Base-by-base conservation (phyloP, 1,140 invertebrate genomes). In the Panagrolaimus sp. region DNA sequence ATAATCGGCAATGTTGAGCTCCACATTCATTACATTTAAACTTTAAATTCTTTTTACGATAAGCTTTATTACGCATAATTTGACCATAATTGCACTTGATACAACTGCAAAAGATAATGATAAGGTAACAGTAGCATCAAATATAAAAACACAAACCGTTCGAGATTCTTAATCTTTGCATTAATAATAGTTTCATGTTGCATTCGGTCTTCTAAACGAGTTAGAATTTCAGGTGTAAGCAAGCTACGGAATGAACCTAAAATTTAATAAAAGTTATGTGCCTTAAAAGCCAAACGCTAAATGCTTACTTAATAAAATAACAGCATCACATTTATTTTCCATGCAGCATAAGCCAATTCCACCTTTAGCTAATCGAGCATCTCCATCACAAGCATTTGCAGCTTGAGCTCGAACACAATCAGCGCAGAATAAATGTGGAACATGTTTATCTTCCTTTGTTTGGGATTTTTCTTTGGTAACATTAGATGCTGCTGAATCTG, bases 111-210 rank as follows among this genome's bases (percentile, higher is more conserved):
- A 58, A 12, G 12, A 21, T 24, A 21, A 21, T n/a, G 17, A 21
- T n/a, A 26, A 58, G 8, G 5, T 28, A 24, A 12, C 5, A 6
- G 28, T n/a, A n/a, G n/a, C n/a, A n/a, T n/a, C 17, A 58, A 26
- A 58, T 38, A 38, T 38, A 58, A 58, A 8, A 12, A 12, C 3
- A 58, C 52, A 26, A 24, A 58, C 52, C 52, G 52, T 14, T 58
- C 52, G 28, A 58, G 28, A 58, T 58, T 58, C 52, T 58, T 58
- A 58, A 58, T 58, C 17, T 58, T 58, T 12, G 52, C 52, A 58
- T 58, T 21, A 58, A 58, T 28, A 21, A 58, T 26, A 8, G 52
- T 58, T 28, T 58, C 52, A 58, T 58, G 52, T 28, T 58, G 52
- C 52, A 58, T 58, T 0, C 52, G 52, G 8, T 58, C 52, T 28